phyloP scores from a whole-genome alignment of 64 coral and sea anemone genomes.

The Exaiptasia diaphana region DNA sequence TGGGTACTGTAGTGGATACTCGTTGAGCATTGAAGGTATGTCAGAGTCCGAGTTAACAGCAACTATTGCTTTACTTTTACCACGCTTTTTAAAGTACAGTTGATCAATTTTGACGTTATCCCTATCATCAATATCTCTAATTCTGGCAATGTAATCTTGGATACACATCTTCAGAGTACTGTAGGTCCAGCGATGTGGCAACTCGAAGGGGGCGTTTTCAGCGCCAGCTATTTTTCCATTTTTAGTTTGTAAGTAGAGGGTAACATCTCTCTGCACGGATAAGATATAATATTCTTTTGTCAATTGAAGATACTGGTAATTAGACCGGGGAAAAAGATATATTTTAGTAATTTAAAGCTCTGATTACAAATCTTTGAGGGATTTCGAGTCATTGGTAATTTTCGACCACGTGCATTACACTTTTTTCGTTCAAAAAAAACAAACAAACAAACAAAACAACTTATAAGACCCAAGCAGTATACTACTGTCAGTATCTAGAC shows the following conservation, averaged over 20 bases:
- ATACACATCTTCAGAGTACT: background rate
- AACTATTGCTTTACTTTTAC: conserved; percentile 1
- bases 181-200: background rate
- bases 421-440: background rate
- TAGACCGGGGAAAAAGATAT: background rate
- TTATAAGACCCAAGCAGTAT: background rate
- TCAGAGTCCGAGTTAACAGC: background rate
- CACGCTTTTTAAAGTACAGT: background rate
- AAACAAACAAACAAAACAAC: too few relatives aligned
- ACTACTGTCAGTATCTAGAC: background rate
- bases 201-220: conserved; percentile 6
- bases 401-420: background rate
- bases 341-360: background rate
- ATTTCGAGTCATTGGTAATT: background rate
- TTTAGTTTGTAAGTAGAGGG: conserved; percentile 14
- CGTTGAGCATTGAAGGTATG: background rate
- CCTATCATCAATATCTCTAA: background rate
- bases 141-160: conserved; percentile 23
- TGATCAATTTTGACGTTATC: background rate
- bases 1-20: background rate
- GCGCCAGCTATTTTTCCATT: background rate
- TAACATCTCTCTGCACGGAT: conserved; percentile 15
- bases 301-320: background rate
- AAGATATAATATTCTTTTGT: background rate
- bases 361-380: background rate